These are phyloP conservation scores for Acleris literana DNA, from an alignment of 2,888 invertebrate species.

Conservation along the genomic window DNA sequence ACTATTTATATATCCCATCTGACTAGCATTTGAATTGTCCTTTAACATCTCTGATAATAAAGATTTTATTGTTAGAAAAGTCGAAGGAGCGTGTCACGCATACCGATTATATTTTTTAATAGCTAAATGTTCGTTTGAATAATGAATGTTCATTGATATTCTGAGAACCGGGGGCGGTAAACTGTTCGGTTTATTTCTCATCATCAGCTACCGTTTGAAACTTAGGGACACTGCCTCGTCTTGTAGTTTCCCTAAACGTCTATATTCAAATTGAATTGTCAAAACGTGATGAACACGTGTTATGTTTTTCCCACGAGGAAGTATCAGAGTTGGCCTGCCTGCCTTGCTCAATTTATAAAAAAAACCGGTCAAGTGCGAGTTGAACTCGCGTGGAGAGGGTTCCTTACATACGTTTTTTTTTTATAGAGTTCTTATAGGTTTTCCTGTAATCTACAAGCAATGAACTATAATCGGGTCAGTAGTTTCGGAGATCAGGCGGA, in stretches of 20 bases:
- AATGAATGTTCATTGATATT: conserved; percentile 67
- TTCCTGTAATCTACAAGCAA: too few relatives aligned
- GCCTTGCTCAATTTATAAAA: too few relatives aligned
- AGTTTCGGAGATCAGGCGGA: too few relatives aligned
- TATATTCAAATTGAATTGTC: conserved; percentile 32
- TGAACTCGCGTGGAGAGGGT: too few relatives aligned
- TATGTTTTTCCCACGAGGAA: not conserved
- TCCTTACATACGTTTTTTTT: too few relatives aligned
- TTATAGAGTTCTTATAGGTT: too few relatives aligned
- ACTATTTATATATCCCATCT: conserved; percentile 57
- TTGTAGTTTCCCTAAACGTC: conserved; percentile 8
- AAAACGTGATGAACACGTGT: conserved; percentile 23
- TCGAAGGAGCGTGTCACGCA: conserved; percentile 57
- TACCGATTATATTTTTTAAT: conserved; percentile 76
- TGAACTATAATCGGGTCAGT: too few relatives aligned
- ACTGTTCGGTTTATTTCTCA: conserved; percentile 28
- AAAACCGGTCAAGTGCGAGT: too few relatives aligned
- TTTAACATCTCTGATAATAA: conserved; percentile 60
- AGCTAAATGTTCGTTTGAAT: conserved; percentile 61
- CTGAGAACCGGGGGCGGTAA: conserved; percentile 55
- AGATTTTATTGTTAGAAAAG: conserved; percentile 73
- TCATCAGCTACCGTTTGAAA: conserved; percentile 31
- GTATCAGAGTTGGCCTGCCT: too few relatives aligned
- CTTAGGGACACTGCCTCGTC: conserved; percentile 9
- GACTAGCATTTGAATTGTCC: conserved; percentile 65